Base-by-base conservation (phyloP, 92 coral and sea anemone genomes). In the Heliopora coerulea region DNA sequence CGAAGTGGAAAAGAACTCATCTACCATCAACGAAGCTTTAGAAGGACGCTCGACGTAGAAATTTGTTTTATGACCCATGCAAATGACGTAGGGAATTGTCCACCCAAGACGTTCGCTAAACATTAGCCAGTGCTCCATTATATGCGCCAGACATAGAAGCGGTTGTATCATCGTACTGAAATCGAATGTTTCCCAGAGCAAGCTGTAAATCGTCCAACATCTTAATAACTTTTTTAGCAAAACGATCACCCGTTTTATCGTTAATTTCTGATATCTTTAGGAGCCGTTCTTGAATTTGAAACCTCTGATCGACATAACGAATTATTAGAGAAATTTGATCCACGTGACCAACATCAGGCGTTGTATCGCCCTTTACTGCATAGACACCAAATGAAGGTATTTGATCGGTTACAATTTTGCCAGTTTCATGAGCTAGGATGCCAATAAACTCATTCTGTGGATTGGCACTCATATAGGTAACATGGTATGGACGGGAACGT, bases 261-360 rank as follows among this genome's bases (percentile, higher is more conserved):
- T 40, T 29, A 7, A 65, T 40, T 44, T 40, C 73, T 37, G 30
- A 18, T 19, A 65, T 65, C 40, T 65, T 48, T 12, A 65, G 32
- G 23, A 65, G 56, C 40, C 32, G 56, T 28, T 65, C 73, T 40
- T 21, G 73, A n/a, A 40, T 19, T 25, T 65, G 10, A 25, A 37
- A 25, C 34, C 20, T 56, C 8, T 2, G n/a, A 28, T 65, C 35
- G 23, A 65, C 56, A 35, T 65, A 65, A 9, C 73, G 54, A 12
- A 25, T 42, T 10, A 65, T 48, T 26, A 65, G 50, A 42, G 73
- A 65, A 65, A 65, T 44, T 27, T 40, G 73, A 40, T 65, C 73
- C 21, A 65, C 20, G 20, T 65, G 73, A 8, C 50, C 18, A 30
- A 65, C 73, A 65, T 65, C 73, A 44, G 73, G 73, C 14, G 73